A percentile compares a stretch with the other conserved stretches of the same genome.
These are phyloP conservation scores for Chiroxiphia lanceolata DNA, from an alignment of 2,797 vertebrate genomes.

Conservation along the genomic window DNA sequence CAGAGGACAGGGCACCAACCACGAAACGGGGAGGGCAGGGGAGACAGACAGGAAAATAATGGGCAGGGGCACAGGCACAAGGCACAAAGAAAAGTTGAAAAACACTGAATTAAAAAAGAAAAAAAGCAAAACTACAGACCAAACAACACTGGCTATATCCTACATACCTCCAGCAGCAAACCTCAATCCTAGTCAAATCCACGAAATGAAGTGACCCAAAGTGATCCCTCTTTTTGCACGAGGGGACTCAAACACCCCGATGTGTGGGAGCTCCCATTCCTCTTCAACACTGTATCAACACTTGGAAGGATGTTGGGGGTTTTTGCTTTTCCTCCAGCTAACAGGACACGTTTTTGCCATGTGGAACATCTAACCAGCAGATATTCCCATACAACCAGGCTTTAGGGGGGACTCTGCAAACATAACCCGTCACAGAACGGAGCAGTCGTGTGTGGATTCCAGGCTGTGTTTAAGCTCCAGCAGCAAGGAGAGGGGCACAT, in stretches of 20 bases:
- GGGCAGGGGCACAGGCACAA: slow-evolving; percentile 52
- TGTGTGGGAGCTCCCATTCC: slow-evolving; percentile 28
- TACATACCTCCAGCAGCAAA: slow-evolving; percentile 69
- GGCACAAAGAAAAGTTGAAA: slow-evolving; percentile 52
- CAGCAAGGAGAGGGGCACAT: background rate
- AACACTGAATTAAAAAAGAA: slow-evolving; percentile 36
- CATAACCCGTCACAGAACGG: background rate
- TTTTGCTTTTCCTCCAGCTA: slow-evolving; percentile 37
- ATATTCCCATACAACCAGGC: background rate
- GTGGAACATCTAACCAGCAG: background rate
- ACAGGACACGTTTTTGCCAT: background rate
- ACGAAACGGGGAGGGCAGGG: background rate
- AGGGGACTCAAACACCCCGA: slow-evolving; percentile 46
- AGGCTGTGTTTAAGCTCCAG: background rate
- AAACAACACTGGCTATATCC: slow-evolving; percentile 68
- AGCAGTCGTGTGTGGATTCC: background rate
- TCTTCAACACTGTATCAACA: slow-evolving; percentile 49
- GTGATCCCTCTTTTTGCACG: slow-evolving; percentile 25
- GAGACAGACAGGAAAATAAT: slow-evolving; percentile 32
- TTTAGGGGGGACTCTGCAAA: background rate
- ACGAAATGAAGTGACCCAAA: slow-evolving; percentile 62
- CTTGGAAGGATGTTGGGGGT: background rate
- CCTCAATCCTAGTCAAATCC: slow-evolving; percentile 71
- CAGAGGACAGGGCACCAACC: slow-evolving; percentile 41
- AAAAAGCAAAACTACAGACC: slow-evolving; percentile 19